Conservation (phyloP, 53 echinoderm and acorn worm species). For the Hippasteria phrygiana region DNA sequence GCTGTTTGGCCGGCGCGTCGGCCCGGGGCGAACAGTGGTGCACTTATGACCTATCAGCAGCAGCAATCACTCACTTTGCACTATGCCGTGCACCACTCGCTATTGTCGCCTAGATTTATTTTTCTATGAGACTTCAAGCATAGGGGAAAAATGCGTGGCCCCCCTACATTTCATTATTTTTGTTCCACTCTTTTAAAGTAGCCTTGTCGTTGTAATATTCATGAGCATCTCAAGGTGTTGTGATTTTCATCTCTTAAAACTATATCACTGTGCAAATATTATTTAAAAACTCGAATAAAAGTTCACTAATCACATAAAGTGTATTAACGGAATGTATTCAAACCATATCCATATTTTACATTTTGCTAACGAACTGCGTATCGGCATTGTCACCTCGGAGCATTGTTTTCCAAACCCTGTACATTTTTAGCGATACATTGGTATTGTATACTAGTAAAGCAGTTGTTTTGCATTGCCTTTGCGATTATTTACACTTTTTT, state of each 20-base stretch:
- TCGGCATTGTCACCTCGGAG: no score
- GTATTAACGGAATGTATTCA: background rate
- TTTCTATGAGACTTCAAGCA: background rate
- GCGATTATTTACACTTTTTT: no score
- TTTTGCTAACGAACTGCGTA: background rate
- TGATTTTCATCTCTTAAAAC: background rate
- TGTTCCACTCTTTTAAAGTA: background rate
- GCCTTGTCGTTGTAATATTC: background rate
- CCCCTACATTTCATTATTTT: background rate
- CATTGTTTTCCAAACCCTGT: no score
- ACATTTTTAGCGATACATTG: no score
- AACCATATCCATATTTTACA: background rate
- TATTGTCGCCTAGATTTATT: slow-evolving; percentile 3
- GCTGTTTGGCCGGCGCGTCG: slow-evolving; percentile 14
- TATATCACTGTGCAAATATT: background rate
- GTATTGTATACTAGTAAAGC: no score
- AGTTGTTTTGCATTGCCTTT: no score
- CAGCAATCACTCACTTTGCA: slow-evolving; percentile 40
- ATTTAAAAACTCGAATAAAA: background rate
- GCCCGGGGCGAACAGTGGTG: slow-evolving; percentile 23
- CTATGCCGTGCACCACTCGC: slow-evolving; percentile 3
- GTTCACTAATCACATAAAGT: background rate
- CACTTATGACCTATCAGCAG: slow-evolving; percentile 39
- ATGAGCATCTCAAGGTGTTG: background rate
- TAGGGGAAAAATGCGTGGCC: background rate